phyloP scores from a whole-genome alignment of 23 tunicate genomes.

The Trididemnum miniatum region DNA sequence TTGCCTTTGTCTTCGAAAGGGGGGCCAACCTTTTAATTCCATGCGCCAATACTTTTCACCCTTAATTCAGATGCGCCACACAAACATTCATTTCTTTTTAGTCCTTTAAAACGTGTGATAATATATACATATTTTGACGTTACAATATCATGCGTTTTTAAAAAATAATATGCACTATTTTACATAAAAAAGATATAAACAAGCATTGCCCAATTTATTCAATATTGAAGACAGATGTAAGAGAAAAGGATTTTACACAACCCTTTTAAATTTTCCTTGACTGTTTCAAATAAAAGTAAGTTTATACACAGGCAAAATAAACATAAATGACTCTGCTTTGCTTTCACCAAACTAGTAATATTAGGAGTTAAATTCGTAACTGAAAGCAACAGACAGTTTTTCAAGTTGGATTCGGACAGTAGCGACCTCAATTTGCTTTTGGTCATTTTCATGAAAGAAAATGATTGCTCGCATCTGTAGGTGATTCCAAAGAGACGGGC shows the following conservation, averaged over 20 bases:
- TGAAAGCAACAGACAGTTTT: neutral
- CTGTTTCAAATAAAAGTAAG: neutral
- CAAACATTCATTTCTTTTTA: too few relatives aligned
- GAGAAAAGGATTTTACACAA: neutral
- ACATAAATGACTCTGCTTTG: slow-evolving; percentile 1
- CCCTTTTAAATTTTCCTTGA: neutral
- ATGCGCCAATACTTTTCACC: too few relatives aligned
- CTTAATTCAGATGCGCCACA: too few relatives aligned
- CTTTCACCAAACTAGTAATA: neutral
- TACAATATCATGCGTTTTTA: neutral
- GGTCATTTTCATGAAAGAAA: neutral
- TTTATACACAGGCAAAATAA: neutral
- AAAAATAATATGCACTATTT: neutral
- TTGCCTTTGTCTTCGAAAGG: too few relatives aligned
- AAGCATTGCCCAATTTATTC: slow-evolving; percentile 1
- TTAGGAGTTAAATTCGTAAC: neutral
- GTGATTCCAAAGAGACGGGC: neutral
- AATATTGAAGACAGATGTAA: neutral
- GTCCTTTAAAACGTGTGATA: neutral
- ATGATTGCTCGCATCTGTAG: neutral
- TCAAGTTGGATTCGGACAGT: neutral
- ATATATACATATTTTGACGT: neutral
- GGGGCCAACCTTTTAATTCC: too few relatives aligned
- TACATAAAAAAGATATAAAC: neutral
- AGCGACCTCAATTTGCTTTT: neutral